A percentile compares a stretch with the other conserved stretches of the same genome.
phyloP scores from a whole-genome alignment of 2,888 invertebrate genomes.

The Polia nebulosa region DNA sequence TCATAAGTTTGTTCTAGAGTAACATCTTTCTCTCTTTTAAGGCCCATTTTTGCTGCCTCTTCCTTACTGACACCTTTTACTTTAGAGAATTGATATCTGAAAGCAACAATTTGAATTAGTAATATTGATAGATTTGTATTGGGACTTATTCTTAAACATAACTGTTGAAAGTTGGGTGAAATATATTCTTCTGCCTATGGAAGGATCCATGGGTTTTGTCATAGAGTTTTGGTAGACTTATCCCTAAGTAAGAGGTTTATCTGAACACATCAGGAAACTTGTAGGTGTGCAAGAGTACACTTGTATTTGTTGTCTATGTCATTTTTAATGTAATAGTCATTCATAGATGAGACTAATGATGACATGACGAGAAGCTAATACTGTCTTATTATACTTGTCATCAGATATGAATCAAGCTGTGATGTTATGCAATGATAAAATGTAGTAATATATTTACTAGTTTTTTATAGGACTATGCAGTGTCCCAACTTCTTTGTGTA shows the following conservation, averaged over 20 bases:
- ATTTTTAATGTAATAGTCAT: constrained; percentile 3
- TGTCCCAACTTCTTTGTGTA: no score
- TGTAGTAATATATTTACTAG: neutral
- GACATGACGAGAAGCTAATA: no score
- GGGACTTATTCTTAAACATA: neutral
- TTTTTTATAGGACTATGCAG: neutral
- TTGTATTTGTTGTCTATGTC: no score
- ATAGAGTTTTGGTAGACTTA: neutral
- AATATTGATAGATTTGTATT: neutral
- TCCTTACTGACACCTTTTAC: constrained; percentile 91
- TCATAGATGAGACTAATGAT: no score
- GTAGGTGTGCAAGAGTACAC: neutral
- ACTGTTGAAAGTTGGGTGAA: neutral
- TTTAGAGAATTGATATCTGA: constrained; percentile 91
- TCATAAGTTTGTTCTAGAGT: constrained; percentile 94
- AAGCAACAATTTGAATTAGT: constrained; percentile 36
- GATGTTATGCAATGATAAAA: constrained; percentile 9
- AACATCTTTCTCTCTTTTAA: constrained; percentile 93
- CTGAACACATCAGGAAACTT: neutral
- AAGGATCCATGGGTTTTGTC: no score
- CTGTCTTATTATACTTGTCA: neutral
- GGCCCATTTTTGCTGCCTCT: constrained; percentile 93
- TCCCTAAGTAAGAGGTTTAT: neutral
- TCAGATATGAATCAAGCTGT: neutral
- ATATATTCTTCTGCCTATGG: neutral